Evolutionary conservation across 1,140 invertebrate genomes (phyloP), one percentile per base, ranked within the genome.

Genomic region (Glomeris maerens): DNA sequence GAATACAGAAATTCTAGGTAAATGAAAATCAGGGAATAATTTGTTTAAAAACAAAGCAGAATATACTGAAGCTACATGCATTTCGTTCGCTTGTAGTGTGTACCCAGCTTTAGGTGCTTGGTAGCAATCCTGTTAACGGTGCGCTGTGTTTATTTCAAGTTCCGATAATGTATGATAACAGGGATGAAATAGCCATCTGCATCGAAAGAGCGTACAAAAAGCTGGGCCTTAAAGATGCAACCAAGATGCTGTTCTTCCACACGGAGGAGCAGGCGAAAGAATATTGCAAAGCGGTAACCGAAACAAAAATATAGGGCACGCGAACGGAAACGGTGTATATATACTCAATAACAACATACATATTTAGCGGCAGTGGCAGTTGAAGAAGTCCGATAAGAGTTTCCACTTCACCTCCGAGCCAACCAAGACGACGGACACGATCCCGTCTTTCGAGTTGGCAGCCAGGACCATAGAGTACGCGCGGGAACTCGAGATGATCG

Each of bases 401-500:
- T 89, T 87, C 58, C 72, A 83, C 47, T 93, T 92, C 62, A 75
- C 73, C 21, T 73, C 75, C 13, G 80, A 86, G 56, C 81, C 84
- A 65, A 55, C 65, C 27, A 83, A 82, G 55, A 69, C 75, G 21
- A 83, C 87, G 57, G 82, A 89, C 49, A 74, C 77, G 23, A 79
- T 98, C 55, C 92, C 93, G 1, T 91, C 92, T 21, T 64, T 66
- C 44, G 83, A 93, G 64, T 72, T 98, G 14, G 91, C 91, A 4
- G 79, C 86, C 59, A 88, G 95, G 67, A 84, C 88, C 20, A 87
- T 98, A 62, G 89, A 90, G 66, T 99, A 99, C 73, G 95, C 95
- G 14, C 80, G 84, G 64, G 93, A 99, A 74, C 73, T 99, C 45
- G 95, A 99, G 75, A 97, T 95, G 88, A 98, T 99, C 74, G 92